Evolutionary conservation across 2,113 vertebrate genomes (phyloP), one percentile per base, ranked within the genome.

Genomic region (Poicephalus gulielmi): DNA sequence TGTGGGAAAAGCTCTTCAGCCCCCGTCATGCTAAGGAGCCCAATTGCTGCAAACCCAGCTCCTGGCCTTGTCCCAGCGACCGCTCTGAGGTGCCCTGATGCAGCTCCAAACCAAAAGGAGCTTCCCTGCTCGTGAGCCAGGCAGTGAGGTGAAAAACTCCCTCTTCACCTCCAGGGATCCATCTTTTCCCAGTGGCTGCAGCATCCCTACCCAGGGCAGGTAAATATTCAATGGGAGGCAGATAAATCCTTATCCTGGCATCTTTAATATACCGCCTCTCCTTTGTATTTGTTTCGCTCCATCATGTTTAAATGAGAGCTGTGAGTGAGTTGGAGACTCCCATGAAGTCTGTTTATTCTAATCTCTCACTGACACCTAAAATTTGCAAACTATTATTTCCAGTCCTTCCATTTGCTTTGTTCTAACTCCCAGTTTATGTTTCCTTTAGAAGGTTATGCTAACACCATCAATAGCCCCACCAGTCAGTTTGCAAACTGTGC

Each of bases 201-300:
- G 78, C 39, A 13, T 41, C 55, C 74, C 47, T 43, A 2, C 64
- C 69, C 18, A 2, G 44, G 35, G 11, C 13, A 13, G 2, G 30
- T 1, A 11, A 22, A 9, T 7, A 9, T 6, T 33, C 6, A 0
- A 16, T 0, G 0, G 43, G 15, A 9, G 2, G 5, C 49, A 18
- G 18, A 25, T 6, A 60, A 28, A 31, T 6, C 78, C 78, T 44
- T 3, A 2, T 24, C n/a, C 41, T 7, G 11, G 4, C 41, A 2
- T 8, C 83, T 35, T 66, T 17, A 1, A 2, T 8, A 11, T 10
- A 15, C 84, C 37, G 11, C 27, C 23, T 63, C 31, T 64, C 12
- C 0, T 10, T 50, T 12, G 8, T 7, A 0, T 37, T 63, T 76
- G 31, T 13, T 62, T 18, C 33, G 10, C 69, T 20, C 7, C 28